These are phyloP conservation scores for Poecile atricapillus DNA, from an alignment of 2,113 vertebrate genomes.

Conservation along the genomic window DNA sequence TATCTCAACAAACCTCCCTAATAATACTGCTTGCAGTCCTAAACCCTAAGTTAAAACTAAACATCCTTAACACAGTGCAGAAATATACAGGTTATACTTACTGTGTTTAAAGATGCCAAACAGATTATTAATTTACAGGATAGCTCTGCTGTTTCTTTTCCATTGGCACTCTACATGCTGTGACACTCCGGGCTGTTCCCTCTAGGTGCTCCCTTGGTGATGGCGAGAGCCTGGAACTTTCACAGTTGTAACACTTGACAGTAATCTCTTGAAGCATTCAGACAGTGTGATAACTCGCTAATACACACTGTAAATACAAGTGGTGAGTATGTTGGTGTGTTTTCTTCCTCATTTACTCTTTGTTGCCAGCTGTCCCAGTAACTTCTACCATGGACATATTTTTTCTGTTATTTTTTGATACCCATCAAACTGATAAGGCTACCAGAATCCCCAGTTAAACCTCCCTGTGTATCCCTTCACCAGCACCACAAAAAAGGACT, in stretches of 20 bases:
- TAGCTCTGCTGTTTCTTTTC: not conserved
- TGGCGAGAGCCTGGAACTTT: not conserved
- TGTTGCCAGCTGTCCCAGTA: not conserved
- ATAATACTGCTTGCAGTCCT: not conserved
- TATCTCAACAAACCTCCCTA: not conserved
- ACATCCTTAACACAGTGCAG: not conserved
- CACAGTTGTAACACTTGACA: constrained; percentile 69
- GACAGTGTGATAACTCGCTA: constrained; percentile 53
- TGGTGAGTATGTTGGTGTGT: not conserved
- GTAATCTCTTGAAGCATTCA: constrained; percentile 49
- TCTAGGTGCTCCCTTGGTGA: not conserved
- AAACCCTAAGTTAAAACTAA: not conserved
- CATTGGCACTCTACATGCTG: not conserved
- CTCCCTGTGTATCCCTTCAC: not conserved
- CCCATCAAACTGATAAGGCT: not conserved
- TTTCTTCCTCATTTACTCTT: constrained; percentile 3
- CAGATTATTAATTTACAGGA: not conserved
- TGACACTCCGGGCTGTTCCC: not conserved
- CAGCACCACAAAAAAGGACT: not conserved
- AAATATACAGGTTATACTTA: not conserved
- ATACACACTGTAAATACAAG: constrained; percentile 56
- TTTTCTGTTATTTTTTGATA: not conserved
- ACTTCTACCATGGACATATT: not conserved
- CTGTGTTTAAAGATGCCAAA: not conserved
- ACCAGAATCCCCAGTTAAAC: not conserved